Base-by-base conservation (phyloP, 2,113 vertebrate genomes). In the Strigops habroptila region DNA sequence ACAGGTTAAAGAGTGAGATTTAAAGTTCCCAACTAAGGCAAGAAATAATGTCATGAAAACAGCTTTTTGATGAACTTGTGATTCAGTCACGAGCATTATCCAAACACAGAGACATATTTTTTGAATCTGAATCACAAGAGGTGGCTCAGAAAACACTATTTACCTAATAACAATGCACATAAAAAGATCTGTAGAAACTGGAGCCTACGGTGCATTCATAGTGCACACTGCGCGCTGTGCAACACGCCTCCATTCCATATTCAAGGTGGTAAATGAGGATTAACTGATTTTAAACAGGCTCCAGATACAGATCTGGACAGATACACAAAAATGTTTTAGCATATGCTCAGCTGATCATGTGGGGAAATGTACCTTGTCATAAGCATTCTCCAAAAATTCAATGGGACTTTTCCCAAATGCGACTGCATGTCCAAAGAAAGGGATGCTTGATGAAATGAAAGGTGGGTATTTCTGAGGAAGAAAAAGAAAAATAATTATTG, bases 371-470 rank as follows among this genome's bases (percentile, higher is more conserved):
- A 99, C 99, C 98, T 99, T 99, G 57, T 99, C 98, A 71, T 99
- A 99, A 9, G 99, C 99, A 35, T 98, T 98, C 97, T 99, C 99
- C 76, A 99, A 95, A 96, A 99, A 99, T 43, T 99, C 99, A 94
- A 99, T 99, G 79, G 99, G 99, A 89, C 98, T 99, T 97, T 97
- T 99, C 33, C 99, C 99, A 97, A 99, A 99, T 23, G 99, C 98
- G 19, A 99, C 79, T 8, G 99, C 99, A 79, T 99, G 99, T 16
- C 99, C 99, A 71, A 99, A 97, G 92, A 99, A 99, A 11, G 99
- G 99, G 90, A 99, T 93, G 76, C 93, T 95, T 67, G 99, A 99
- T 18, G 98, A 98, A 69, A 99, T 99, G 59, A 98, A 98, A 8
- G 99, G 99, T 23, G 99, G 99, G 76, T 93, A 97, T 83, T 99